These are phyloP conservation scores for Seriola quinqueradiata DNA, from an alignment of 2,113 vertebrate genomes.

Conservation along the genomic window DNA sequence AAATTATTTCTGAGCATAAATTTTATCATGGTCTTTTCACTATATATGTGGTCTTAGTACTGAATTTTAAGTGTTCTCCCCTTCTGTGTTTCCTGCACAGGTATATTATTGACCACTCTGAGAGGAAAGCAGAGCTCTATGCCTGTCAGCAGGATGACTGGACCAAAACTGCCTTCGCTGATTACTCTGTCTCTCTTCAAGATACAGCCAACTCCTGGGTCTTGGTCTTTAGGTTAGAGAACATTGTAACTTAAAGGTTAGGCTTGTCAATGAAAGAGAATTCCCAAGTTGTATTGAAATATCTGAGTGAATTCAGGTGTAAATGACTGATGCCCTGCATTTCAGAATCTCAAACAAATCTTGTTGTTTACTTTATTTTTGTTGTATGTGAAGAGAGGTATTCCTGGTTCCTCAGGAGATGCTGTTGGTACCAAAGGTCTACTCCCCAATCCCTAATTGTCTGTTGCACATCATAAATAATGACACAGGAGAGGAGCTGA, in stretches of 20 bases:
- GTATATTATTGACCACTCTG: constrained; percentile 86
- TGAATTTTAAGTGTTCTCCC: neutral
- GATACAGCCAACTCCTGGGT: constrained; percentile 88
- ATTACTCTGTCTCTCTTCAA: constrained; percentile 85
- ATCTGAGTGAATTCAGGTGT: neutral
- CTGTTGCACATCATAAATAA: constrained; percentile 91
- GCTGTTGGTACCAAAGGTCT: constrained; percentile 87
- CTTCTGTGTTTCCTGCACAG: constrained; percentile 76
- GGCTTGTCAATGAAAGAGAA: neutral
- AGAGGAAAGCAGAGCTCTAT: constrained; percentile 81
- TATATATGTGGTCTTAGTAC: neutral
- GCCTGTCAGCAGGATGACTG: constrained; percentile 89
- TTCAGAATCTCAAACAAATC: neutral
- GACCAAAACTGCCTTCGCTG: constrained; percentile 85
- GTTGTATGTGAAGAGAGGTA: constrained; percentile 86
- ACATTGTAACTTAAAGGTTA: constrained; percentile 15
- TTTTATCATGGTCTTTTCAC: neutral
- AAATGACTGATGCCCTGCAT: neutral
- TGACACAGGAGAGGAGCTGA: constrained; percentile 90
- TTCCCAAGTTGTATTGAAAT: neutral
- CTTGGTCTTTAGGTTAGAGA: constrained; percentile 91
- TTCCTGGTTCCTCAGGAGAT: constrained; percentile 89
- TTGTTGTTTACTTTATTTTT: neutral
- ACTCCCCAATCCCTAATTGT: constrained; percentile 82
- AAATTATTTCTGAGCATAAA: neutral